phyloP scores from a whole-genome alignment of 1,140 invertebrate genomes.

The Drosophila pallidifrons region DNA sequence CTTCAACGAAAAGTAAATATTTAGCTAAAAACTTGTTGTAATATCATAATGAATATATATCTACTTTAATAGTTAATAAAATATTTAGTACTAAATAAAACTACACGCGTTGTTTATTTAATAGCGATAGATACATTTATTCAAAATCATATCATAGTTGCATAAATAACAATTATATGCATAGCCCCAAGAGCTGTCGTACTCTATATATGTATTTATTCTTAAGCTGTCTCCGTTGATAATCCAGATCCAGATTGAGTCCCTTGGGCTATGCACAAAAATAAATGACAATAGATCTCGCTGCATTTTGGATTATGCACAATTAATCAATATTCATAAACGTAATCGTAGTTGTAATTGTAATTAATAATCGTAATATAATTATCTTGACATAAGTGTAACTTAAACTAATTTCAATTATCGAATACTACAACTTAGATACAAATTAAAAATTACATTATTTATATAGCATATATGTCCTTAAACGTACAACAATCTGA shows the following conservation, averaged over 20 bases:
- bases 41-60: not conserved
- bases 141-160: slow-evolving; percentile 78
- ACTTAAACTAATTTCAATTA: slow-evolving; percentile 62
- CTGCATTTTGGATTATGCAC: slow-evolving; percentile 32
- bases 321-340: slow-evolving; percentile 36
- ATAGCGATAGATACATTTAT: slow-evolving; percentile 82
- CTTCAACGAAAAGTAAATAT: slow-evolving; percentile 8
- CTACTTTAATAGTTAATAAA: not conserved
- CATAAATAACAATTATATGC: slow-evolving; percentile 75
- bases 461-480: slow-evolving; percentile 59
- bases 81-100: not conserved
- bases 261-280: slow-evolving; percentile 40
- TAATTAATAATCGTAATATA: slow-evolving; percentile 55
- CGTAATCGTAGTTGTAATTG: slow-evolving; percentile 47
- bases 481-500: slow-evolving; percentile 64
- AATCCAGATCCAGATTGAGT: not conserved
- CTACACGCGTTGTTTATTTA: slow-evolving; percentile 3
- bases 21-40: not conserved
- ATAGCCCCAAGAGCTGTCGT: slow-evolving; percentile 35
- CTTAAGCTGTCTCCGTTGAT: not conserved
- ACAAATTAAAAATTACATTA: slow-evolving; percentile 66
- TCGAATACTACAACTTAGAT: slow-evolving; percentile 68
- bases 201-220: not conserved
- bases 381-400: slow-evolving; percentile 67
- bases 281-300: slow-evolving; percentile 68